Evolutionary conservation across 1,140 invertebrate genomes (phyloP).

Genomic region (Augochlora pura): DNA sequence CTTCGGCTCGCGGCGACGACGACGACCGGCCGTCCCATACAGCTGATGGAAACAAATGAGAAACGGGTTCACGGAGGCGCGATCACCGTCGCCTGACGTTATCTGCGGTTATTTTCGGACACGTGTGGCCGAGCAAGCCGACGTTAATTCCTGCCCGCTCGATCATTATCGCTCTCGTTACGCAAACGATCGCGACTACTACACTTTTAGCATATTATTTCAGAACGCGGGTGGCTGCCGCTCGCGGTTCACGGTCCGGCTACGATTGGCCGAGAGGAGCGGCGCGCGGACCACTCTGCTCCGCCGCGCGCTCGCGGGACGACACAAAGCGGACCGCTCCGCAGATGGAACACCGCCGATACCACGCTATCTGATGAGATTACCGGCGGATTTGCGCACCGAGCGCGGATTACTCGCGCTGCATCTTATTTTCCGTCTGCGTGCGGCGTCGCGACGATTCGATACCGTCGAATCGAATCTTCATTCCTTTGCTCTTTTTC

Average conservation of each 20-base stretch:
- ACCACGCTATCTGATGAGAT: too few relatives aligned
- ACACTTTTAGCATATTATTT: conserved; percentile 6
- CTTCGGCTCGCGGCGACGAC: neutral
- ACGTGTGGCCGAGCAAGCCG: conserved; percentile 22
- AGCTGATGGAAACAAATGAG: conserved; percentile 50
- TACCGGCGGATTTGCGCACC: too few relatives aligned
- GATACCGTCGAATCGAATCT: too few relatives aligned
- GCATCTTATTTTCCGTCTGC: too few relatives aligned
- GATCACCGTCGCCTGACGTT: conserved; percentile 29
- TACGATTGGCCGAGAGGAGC: neutral
- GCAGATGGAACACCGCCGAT: too few relatives aligned
- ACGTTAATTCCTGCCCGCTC: conserved; percentile 24
- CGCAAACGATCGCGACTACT: neutral
- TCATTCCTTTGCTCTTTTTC: too few relatives aligned
- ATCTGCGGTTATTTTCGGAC: conserved; percentile 38
- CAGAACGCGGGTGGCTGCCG: neutral
- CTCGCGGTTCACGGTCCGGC: neutral
- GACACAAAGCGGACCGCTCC: too few relatives aligned
- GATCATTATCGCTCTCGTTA: conserved; percentile 35
- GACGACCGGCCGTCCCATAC: neutral
- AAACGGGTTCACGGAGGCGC: conserved; percentile 21
- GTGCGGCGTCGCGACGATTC: too few relatives aligned
- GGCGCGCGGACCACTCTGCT: too few relatives aligned
- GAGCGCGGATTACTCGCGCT: too few relatives aligned
- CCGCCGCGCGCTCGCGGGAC: neutral